phyloP scores from a whole-genome alignment of 2,797 vertebrate genomes.

The Anniella stebbinsi region DNA sequence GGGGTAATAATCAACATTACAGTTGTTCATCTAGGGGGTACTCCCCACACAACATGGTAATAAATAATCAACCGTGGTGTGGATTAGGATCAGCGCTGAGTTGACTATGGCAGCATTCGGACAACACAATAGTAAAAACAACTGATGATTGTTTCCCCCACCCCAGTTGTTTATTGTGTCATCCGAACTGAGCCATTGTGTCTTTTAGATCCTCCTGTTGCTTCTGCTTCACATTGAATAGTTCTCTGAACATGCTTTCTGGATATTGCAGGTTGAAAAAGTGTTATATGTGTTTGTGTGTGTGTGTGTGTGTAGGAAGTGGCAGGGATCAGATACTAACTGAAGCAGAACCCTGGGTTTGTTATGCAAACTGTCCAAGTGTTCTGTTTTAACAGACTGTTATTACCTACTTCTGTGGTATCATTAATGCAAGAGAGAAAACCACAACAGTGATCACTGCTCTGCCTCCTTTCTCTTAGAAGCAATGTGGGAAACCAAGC shows the following conservation, averaged over 20 bases:
- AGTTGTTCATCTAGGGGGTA: no score
- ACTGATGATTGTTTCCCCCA: no score
- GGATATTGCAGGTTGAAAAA: conserved; percentile 15
- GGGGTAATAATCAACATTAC: no score
- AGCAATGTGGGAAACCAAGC: conserved; percentile 26
- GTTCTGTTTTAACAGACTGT: conserved; percentile 23
- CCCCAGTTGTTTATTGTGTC: no score
- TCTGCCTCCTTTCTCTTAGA: conserved; percentile 21
- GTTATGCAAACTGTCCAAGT: not conserved
- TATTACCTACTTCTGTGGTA: conserved; percentile 21
- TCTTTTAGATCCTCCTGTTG: not conserved
- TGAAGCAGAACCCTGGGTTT: conserved; percentile 21
- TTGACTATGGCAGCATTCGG: no score
- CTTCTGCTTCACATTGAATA: conserved; percentile 1
- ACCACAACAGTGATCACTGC: conserved; percentile 12
- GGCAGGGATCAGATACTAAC: conserved; percentile 1
- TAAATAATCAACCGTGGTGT: no score
- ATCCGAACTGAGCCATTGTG: no score
- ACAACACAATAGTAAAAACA: no score
- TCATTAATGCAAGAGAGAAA: conserved; percentile 9
- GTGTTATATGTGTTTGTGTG: not conserved
- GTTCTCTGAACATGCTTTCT: fast-evolving
- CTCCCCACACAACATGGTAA: no score
- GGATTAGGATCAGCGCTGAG: no score
- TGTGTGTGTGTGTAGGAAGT: not conserved